Evolutionary conservation across 2,888 invertebrate species (phyloP).

Genomic region (Ornithoptera alexandrae): DNA sequence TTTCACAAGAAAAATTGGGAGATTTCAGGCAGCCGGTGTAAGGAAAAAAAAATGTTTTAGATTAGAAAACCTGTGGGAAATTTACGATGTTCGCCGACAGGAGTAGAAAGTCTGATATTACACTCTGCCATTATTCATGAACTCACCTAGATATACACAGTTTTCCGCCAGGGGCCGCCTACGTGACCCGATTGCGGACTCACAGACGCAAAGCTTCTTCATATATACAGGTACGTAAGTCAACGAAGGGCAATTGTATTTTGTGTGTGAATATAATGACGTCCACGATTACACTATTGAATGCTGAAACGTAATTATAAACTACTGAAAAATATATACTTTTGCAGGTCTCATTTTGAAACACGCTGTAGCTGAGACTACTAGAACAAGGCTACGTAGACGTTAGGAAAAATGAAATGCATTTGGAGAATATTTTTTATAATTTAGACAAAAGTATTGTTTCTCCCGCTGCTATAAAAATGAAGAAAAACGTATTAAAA

Average conservation of each 20-base stretch:
- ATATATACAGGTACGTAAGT: slow-evolving; percentile 25
- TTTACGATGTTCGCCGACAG: slow-evolving; percentile 32
- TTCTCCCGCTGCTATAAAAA: too few species aligned
- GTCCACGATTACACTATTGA: slow-evolving; percentile 25
- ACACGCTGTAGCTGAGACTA: too few species aligned
- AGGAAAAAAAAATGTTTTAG: slow-evolving; percentile 29
- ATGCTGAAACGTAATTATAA: slow-evolving; percentile 9
- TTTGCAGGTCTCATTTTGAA: too few species aligned
- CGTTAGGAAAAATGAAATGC: too few species aligned
- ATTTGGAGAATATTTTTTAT: too few species aligned
- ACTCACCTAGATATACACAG: slow-evolving; percentile 43
- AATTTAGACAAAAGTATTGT: too few species aligned
- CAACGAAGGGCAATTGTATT: slow-evolving; percentile 27
- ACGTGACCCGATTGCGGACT: slow-evolving; percentile 42
- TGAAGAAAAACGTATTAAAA: too few species aligned
- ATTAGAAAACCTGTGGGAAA: slow-evolving; percentile 35
- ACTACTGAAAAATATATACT: too few species aligned
- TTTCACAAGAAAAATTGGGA: slow-evolving; percentile 25
- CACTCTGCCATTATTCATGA: slow-evolving; percentile 42
- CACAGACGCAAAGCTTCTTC: slow-evolving; percentile 27
- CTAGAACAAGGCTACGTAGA: too few species aligned
- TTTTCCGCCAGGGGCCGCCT: slow-evolving; percentile 39
- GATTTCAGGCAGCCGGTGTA: slow-evolving; percentile 23
- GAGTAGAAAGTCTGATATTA: slow-evolving; percentile 34
- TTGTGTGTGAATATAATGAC: slow-evolving; percentile 22